These are phyloP conservation scores for Pilophorus perplexus DNA, from an alignment of 2,888 invertebrate species.

Conservation along the genomic window DNA sequence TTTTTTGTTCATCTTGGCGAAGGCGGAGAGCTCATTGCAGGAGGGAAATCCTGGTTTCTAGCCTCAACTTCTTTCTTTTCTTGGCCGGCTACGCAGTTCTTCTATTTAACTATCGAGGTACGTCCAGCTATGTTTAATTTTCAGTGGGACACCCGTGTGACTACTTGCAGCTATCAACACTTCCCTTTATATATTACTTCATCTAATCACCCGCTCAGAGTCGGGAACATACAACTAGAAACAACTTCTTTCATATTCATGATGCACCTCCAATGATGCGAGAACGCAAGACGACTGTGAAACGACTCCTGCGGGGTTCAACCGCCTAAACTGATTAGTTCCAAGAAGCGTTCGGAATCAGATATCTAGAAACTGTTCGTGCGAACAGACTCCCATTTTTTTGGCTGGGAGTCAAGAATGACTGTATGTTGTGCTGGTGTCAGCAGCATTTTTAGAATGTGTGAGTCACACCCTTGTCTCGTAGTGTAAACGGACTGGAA, in stretches of 20 bases:
- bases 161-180: too few species aligned
- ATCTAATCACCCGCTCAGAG: too few species aligned
- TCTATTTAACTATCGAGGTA: conserved; percentile 45
- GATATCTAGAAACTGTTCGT: neutral
- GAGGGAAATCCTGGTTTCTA: conserved; percentile 39
- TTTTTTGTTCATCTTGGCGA: conserved; percentile 47
- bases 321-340: neutral
- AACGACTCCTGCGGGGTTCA: neutral
- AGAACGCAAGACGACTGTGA: too few species aligned
- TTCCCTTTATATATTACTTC: too few species aligned
- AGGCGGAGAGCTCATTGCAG: conserved; percentile 42
- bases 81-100: conserved; percentile 44
- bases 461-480: too few species aligned
- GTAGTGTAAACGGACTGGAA: too few species aligned
- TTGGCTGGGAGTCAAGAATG: neutral
- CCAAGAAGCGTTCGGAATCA: neutral
- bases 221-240: too few species aligned
- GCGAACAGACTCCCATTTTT: neutral
- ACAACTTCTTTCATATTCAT: conserved; percentile 16
- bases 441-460: too few species aligned
- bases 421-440: neutral
- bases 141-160: too few species aligned
- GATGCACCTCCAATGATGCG: too few species aligned
- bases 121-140: too few species aligned
- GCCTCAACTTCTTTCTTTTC: conserved; percentile 36